phyloP scores from a whole-genome alignment of 2,113 vertebrate genomes.

The Procavia capensis region DNA sequence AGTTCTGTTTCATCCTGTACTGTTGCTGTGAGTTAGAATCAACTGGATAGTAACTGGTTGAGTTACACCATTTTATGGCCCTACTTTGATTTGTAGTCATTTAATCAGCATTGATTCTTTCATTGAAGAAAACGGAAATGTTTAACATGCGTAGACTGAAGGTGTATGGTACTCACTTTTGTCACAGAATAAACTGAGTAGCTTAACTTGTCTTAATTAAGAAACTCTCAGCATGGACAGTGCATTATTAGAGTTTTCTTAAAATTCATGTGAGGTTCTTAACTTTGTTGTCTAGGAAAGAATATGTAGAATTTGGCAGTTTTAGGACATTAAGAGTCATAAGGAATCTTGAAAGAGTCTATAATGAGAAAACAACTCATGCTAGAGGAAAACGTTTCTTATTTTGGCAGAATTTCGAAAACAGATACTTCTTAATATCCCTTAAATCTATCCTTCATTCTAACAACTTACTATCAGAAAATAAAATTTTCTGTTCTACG shows the following conservation, averaged over 20 bases:
- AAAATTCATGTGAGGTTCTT: not conserved
- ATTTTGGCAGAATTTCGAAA: constrained; percentile 40
- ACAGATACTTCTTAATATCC: constrained; percentile 16
- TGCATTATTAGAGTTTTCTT: constrained; percentile 11
- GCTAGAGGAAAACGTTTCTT: not conserved
- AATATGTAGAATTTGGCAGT: constrained; percentile 35
- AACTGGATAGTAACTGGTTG: not conserved
- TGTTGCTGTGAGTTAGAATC: not conserved
- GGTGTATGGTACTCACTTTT: not conserved
- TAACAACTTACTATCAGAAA: constrained; percentile 10
- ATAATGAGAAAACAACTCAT: not conserved
- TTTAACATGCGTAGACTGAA: not conserved
- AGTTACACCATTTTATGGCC: constrained; percentile 30
- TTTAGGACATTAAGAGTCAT: constrained; percentile 44
- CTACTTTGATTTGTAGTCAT: constrained; percentile 37
- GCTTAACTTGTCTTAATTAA: constrained; percentile 7
- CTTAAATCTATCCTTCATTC: constrained; percentile 10
- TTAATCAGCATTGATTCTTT: not conserved
- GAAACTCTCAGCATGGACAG: not conserved
- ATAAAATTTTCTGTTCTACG: not conserved
- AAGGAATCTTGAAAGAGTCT: not conserved
- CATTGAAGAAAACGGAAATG: not conserved
- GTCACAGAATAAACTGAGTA: not conserved
- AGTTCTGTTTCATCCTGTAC: not conserved
- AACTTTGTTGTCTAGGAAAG: not conserved